Evolutionary conservation across 2,888 invertebrate genomes (phyloP), one percentile per base, ranked within the genome.

Genomic region (Troides aeacus): DNA sequence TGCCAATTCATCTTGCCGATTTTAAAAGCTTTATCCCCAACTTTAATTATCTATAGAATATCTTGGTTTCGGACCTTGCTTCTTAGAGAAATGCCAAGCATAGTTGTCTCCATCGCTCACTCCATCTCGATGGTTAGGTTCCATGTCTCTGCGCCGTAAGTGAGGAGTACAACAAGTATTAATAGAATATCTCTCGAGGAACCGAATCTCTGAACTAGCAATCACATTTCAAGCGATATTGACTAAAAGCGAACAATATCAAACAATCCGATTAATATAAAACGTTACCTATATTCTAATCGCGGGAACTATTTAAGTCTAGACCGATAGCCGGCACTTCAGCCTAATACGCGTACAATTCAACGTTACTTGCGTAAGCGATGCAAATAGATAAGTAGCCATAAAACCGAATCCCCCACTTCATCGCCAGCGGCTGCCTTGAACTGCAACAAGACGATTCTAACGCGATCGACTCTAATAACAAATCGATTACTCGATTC

Each of bases 191-290:
- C 15, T 46, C 46, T 46, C 2, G 12, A 46, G 12, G 46, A 46
- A 46, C 46, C 4, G 46, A 12, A 46, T 15, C 1, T 46, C 53
- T n/a, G 53, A n/a, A 53, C 53, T 7, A 53, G n/a, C 53, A 53
- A 53, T n/a, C 53, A 18, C 53, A n/a, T n/a, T 63, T 63, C 53
- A 63, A 53, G 2, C 30, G 74, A 70, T 71, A 73, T 73, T 73
- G 71, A 76, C 76, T 77, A 81, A 78, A 81, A 79, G 81, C 81
- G 80, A 80, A 80, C 39, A 17, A 57, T 56, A 62, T 62, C 36
- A 50, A 50, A 21, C 71, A 69, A 69, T 64, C 17, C 62, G 70
- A 57, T 64, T 64, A 62, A 15, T 56, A 58, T 50, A 59, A 59
- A 70, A 62, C 58, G 36, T 60, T 68, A 60, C 64, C 64, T 72